A percentile compares a stretch with the other conserved stretches of the same genome.
Conservation (phyloP, 2,797 vertebrate genomes). For the Silurus lanzhouensis region DNA sequence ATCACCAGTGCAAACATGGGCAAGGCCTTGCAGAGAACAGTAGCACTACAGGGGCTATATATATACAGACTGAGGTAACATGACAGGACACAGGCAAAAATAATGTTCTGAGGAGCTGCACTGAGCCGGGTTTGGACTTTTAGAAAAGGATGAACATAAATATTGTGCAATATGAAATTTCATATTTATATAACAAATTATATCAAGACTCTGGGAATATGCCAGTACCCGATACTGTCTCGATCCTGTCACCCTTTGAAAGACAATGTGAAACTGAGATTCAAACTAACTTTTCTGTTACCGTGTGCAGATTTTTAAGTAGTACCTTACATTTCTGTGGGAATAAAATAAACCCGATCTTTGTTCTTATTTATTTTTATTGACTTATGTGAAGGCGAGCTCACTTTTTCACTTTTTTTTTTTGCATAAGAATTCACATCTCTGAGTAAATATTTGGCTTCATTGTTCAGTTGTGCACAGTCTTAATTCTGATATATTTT, state of each 20-base stretch:
- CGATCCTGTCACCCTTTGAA: neutral
- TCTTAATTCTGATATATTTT: neutral
- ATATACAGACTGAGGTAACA: conserved; percentile 10
- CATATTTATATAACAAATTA: neutral
- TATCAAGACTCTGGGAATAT: neutral
- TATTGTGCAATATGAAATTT: neutral
- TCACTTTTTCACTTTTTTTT: neutral
- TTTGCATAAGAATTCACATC: too few species aligned
- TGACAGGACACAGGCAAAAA: neutral
- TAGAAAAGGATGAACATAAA: neutral
- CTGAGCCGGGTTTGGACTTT: neutral
- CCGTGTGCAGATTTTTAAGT: neutral
- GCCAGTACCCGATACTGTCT: neutral
- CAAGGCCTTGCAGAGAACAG: conserved; percentile 24
- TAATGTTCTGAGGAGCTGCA: neutral
- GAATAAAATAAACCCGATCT: neutral
- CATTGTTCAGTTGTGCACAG: neutral
- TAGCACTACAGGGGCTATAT: neutral
- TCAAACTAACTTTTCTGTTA: neutral
- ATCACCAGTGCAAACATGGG: conserved; percentile 5
- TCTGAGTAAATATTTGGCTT: neutral
- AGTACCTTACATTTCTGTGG: neutral
- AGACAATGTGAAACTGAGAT: neutral
- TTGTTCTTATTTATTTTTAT: neutral
- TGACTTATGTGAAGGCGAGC: neutral